Evolutionary conservation across 2,888 invertebrate species (phyloP), one percentile per base, ranked within the genome.

Genomic region (Eugnorisma glareosa): DNA sequence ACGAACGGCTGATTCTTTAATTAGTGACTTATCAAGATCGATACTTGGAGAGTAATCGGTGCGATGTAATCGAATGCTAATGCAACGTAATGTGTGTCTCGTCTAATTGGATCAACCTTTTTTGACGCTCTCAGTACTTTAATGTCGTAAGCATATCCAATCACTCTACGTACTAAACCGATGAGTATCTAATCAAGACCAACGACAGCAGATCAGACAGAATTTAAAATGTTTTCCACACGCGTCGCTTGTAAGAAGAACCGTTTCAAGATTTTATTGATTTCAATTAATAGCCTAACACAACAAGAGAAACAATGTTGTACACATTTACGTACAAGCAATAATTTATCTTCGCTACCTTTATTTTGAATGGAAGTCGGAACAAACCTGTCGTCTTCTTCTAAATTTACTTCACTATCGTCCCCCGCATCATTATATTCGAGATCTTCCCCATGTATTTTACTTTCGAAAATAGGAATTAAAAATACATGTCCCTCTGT

Each of bases 1-100:
- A 85, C 79, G 85, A 88, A 75, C 92, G 91, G 88, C 88, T 91
- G 92, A 94, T 93, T 94, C 93, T 94, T 92, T 94, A 94, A 94
- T 94, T 94, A 94, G 92, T 91, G 88, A 88, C 91, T 94, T 94
- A 94, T 94, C 94, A 92, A 93, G 94, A 94, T 94, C 93, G 91
- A 93, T 93, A 92, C 91, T 90, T 89, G 89, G 89, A 91, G 91
- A 89, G 91, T 92, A 93, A 94, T 94, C 91, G 92, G 90, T 92
- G 89, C 90, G 90, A 92, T 92, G 88, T 91, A 93, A 93, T 93
- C 92, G 90, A 93, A 93, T 92, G 90, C 91, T 92, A 93, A 93
- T 92, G 91, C 91, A 91, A 91, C 90, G 90, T 91, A 91, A 89
- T 89, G 87, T 90, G 86, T 90, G 89, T 89, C 87, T 89, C 81